Evolutionary conservation across 2,888 invertebrate genomes (phyloP).

Genomic region (Anodontia alba): DNA sequence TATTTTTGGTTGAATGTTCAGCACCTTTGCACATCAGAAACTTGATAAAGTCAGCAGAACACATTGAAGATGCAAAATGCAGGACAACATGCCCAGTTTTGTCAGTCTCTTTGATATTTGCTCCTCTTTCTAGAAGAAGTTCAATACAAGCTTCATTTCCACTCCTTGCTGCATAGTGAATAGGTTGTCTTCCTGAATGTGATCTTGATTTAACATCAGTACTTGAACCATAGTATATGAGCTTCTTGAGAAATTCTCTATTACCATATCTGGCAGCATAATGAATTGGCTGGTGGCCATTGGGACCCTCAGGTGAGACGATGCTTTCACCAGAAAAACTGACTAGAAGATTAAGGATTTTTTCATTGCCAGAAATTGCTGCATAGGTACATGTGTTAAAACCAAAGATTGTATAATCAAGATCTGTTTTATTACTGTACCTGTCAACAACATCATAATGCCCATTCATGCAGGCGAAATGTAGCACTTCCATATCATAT

Average conservation of each 20-base stretch:
- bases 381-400: not conserved
- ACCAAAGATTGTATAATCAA: not conserved
- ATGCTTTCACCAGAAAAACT: not conserved
- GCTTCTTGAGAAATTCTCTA: not conserved
- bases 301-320: not conserved
- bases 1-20: not conserved
- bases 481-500: not conserved
- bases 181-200: not conserved
- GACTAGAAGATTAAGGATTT: not conserved
- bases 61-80: not conserved
- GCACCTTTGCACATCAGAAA: slow-evolving; percentile 4
- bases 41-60: not conserved
- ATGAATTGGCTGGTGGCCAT: not conserved
- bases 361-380: not conserved
- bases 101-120: not conserved
- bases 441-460: not conserved
- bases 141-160: not conserved
- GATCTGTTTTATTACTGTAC: not conserved
- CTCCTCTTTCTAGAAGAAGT: not conserved
- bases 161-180: slow-evolving; percentile 5
- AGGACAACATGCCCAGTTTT: not conserved
- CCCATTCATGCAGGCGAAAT: not conserved
- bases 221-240: not conserved
- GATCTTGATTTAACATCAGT: not conserved
- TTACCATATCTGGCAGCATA: slow-evolving; percentile 7